Conservation (phyloP, 2,113 vertebrate species). For the Stegastes partitus region DNA sequence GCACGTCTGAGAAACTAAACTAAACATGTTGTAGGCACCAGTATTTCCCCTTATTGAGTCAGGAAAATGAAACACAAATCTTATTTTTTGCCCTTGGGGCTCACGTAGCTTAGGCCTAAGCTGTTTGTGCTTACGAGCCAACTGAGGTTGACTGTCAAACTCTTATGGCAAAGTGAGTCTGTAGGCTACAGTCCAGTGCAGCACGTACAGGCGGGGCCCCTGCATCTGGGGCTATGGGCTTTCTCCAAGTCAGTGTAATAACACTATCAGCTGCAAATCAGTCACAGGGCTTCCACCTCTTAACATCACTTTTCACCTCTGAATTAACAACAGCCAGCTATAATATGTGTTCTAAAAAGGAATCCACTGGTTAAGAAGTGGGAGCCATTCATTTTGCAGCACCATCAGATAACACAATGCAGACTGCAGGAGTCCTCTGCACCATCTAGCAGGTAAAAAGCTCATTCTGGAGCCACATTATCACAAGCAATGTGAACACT, state of each 20-base stretch:
- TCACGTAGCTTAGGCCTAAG: constrained; percentile 62
- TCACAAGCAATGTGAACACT: neutral
- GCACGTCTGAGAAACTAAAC: constrained; percentile 43
- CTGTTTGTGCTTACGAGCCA: constrained; percentile 72
- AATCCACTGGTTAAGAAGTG: neutral
- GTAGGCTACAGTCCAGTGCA: constrained; percentile 47
- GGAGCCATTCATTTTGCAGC: neutral
- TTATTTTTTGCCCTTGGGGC: constrained; percentile 65
- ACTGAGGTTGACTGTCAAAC: constrained; percentile 54
- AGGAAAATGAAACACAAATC: constrained; percentile 52
- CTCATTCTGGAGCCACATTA: constrained; percentile 16
- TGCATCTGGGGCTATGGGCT: constrained; percentile 27
- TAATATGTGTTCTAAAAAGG: no score
- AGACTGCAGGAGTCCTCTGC: constrained; percentile 6
- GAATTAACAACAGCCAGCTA: no score
- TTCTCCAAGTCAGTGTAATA: constrained; percentile 32
- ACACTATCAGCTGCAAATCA: constrained; percentile 5
- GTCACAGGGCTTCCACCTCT: constrained; percentile 6
- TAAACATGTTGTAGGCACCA: constrained; percentile 66
- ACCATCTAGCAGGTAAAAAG: neutral
- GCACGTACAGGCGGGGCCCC: constrained; percentile 22
- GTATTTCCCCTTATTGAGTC: constrained; percentile 57
- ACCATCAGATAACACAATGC: constrained; percentile 9
- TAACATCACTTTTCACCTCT: neutral
- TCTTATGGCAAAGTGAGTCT: constrained; percentile 65